Evolutionary conservation across 2,797 vertebrate genomes (phyloP).

Genomic region (Ataeniobius toweri): DNA sequence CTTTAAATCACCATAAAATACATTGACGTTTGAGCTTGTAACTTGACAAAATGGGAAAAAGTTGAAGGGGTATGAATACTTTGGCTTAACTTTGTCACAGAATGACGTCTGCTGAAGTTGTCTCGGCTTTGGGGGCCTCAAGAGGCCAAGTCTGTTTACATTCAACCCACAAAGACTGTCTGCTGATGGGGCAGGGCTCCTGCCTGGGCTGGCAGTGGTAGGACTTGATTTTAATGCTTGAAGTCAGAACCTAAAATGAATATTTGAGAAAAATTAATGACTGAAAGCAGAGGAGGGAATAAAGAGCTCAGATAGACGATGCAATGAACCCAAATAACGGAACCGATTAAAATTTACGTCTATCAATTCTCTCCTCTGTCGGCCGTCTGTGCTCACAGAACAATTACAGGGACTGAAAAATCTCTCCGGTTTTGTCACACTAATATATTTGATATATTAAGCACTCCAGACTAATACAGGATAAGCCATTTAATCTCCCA

Average conservation of each 20-base stretch:
- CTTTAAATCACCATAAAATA: neutral
- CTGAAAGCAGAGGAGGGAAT: conserved; percentile 7
- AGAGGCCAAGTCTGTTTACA: too few species aligned
- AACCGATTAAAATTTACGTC: conserved; percentile 32
- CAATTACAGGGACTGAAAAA: conserved; percentile 18
- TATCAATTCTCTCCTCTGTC: conserved; percentile 28
- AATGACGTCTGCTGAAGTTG: neutral
- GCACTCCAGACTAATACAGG: conserved; percentile 14
- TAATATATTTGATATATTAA: conserved; percentile 55
- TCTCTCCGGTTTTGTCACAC: conserved; percentile 25
- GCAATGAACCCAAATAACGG: conserved; percentile 46
- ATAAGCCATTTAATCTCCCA: conserved; percentile 38
- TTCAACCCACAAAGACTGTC: too few species aligned
- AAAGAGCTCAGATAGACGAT: conserved; percentile 28
- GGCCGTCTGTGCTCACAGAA: conserved; percentile 16
- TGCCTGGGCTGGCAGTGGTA: too few species aligned
- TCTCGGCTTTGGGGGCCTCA: too few species aligned
- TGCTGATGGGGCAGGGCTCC: too few species aligned
- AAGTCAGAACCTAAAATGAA: conserved; percentile 15
- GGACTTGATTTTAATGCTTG: neutral
- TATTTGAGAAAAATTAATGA: conserved; percentile 37
- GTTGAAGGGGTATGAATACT: neutral
- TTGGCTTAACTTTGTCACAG: neutral
- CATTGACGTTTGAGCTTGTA: neutral
- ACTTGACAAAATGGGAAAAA: neutral